A percentile compares a stretch with the other conserved stretches of the same genome.
These are phyloP conservation scores for Aphelinus atriplicis DNA, from an alignment of 1,140 invertebrate species.

Conservation along the genomic window DNA sequence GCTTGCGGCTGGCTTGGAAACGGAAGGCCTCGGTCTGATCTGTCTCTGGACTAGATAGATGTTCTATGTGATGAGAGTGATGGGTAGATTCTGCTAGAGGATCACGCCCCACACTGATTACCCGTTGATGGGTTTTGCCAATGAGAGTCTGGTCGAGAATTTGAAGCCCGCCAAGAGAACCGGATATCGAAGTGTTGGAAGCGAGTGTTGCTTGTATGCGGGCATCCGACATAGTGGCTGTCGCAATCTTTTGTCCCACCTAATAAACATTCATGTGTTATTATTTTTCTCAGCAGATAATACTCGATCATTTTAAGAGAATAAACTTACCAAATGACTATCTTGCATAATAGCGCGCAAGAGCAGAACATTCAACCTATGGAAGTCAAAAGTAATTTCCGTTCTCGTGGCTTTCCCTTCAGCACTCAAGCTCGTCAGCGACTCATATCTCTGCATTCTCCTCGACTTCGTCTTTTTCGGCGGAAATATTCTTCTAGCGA, in stretches of 20 bases:
- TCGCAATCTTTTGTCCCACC: slow-evolving; percentile 87
- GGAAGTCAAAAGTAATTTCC: slow-evolving; percentile 92
- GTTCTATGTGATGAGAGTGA: slow-evolving; percentile 46
- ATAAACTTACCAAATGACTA: slow-evolving; percentile 66
- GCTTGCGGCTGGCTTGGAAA: slow-evolving; percentile 58
- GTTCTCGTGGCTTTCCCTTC: slow-evolving; percentile 63
- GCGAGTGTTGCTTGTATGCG: slow-evolving; percentile 86
- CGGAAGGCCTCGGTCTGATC: slow-evolving; percentile 57
- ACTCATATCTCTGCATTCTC: slow-evolving; percentile 52
- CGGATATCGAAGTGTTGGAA: slow-evolving; percentile 74
- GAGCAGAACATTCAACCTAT: slow-evolving; percentile 87
- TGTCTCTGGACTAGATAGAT: slow-evolving; percentile 46
- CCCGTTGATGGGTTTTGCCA: slow-evolving; percentile 83
- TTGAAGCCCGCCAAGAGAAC: slow-evolving; percentile 90
- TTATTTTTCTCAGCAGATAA: neutral
- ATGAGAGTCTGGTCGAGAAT: slow-evolving; percentile 89
- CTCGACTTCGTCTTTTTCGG: slow-evolving; percentile 55
- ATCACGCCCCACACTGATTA: slow-evolving; percentile 86
- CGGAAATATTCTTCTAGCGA: slow-evolving; percentile 80
- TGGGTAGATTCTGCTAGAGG: slow-evolving; percentile 66
- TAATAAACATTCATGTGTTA: neutral
- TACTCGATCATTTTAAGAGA: neutral
- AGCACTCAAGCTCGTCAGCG: slow-evolving; percentile 51
- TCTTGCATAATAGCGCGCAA: slow-evolving; percentile 81
- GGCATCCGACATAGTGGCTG: slow-evolving; percentile 89